phyloP scores from a whole-genome alignment of 2,797 vertebrate species.

The Cyclopterus lumpus region DNA sequence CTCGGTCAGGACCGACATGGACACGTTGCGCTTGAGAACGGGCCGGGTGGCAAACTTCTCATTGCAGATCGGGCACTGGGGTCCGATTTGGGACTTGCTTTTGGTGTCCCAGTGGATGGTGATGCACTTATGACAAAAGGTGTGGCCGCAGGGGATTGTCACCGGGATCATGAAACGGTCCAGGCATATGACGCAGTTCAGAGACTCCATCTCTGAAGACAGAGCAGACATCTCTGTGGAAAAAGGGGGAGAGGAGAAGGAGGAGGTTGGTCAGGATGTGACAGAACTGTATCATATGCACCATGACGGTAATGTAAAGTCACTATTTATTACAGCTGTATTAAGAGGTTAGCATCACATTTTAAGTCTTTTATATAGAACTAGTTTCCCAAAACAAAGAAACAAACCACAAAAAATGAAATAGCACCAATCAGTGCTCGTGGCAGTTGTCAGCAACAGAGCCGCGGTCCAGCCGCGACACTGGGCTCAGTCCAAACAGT shows the following conservation, averaged over 20 bases:
- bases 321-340: background rate
- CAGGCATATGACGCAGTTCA: constrained; percentile 90
- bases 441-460: background rate
- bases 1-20: constrained; percentile 83
- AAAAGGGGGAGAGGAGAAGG: background rate
- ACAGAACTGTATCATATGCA: background rate
- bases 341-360: background rate
- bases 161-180: constrained; percentile 84
- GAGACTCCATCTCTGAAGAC: constrained; percentile 77
- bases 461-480: background rate
- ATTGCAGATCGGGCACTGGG: constrained; percentile 83
- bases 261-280: background rate
- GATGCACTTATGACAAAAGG: constrained; percentile 91
- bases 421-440: fast-evolving
- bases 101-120: constrained; percentile 78
- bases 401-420: too few relatives aligned
- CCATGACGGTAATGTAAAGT: background rate
- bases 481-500: background rate
- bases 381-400: background rate
- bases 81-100: constrained; percentile 49
- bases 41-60: constrained; percentile 71
- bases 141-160: constrained; percentile 93
- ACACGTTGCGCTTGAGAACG: constrained; percentile 85
- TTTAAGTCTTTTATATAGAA: background rate
- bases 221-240: constrained; percentile 33